Evolutionary conservation across 35 echinoderm and acorn worm genomes (phyloP), one percentile per base, ranked within the genome.

Genomic region (Holothuria glaberrima): DNA sequence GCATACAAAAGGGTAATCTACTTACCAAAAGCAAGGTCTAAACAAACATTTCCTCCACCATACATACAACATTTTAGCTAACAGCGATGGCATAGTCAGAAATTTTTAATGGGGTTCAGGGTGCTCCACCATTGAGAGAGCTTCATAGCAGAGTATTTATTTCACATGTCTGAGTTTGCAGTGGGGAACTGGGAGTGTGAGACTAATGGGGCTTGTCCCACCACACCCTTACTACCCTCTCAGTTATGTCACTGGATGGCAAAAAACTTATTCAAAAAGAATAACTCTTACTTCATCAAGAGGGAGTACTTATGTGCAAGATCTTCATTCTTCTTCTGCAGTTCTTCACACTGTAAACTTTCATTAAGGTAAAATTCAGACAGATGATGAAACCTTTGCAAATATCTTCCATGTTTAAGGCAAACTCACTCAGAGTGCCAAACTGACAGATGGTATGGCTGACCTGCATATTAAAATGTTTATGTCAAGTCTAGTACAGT

Each of bases 321-420:
- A 26, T 58, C 54, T 84, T 84, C 14, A 59, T 58, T 48, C 12
- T 84, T 84, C 25, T 84, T 84, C 56, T 84, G 24, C 9, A 58
- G 56, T 36, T 84, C 80, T 61, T 84, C 80, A 61, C 46, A 25
- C 80, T 84, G 80, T 84, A 38, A 29, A 30, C 31, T 63, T 19
- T 2, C 7, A 36, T 84, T 84, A 84, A 84, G 80, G 54, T 62
- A 22, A 21, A 82, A 58, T 9, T 48, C 44, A 31, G 20, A 27
- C 6, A 13, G 33, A 12, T 84, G 19, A 6, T 36, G 12, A 56
- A 19, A 30, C 13, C 20, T 24, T 6, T 22, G 17, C 28, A 44
- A 82, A 58, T 48, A 29, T 75, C 71, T 29, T 29, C 7, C 48
- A 82, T 5, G 12, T 82, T 41, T 27, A 58, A 25, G 24, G 27